Conservation (phyloP, 2,888 invertebrate genomes). For the Acrobasis suavella region DNA sequence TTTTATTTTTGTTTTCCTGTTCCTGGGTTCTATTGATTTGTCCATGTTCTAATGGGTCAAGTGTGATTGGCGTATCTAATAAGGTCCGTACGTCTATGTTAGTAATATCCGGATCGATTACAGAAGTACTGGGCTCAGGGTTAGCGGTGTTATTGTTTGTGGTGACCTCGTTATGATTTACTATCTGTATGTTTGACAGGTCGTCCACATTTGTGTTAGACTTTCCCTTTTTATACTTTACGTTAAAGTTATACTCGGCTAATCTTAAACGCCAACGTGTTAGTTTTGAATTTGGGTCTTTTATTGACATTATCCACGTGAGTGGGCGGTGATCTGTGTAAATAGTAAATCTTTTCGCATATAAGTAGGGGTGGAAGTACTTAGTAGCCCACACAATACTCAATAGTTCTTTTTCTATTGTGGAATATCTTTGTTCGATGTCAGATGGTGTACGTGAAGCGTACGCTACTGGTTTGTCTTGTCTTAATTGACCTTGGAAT, state of each 20-base stretch:
- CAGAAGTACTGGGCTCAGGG: background rate
- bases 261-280: background rate
- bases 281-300: background rate
- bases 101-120: background rate
- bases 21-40: too few relatives aligned
- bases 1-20: too few relatives aligned
- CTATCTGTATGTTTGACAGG: too few relatives aligned
- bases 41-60: too few relatives aligned
- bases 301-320: constrained; percentile 1
- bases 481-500: background rate
- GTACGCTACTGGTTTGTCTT: background rate
- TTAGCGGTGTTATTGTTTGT: background rate
- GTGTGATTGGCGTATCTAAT: too few relatives aligned
- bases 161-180: background rate
- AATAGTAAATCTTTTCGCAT: background rate
- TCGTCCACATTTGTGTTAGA: background rate
- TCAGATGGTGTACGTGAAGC: background rate
- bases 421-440: background rate
- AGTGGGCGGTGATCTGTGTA: constrained; percentile 3
- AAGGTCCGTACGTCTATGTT: too few relatives aligned
- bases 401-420: background rate
- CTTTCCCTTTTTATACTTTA: background rate
- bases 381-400: too few relatives aligned
- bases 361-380: too few relatives aligned
- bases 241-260: background rate